A percentile compares a stretch with the other conserved stretches of the same genome.
Evolutionary conservation across 2,113 vertebrate species (phyloP).

Genomic region (Gobiocypris rarus): DNA sequence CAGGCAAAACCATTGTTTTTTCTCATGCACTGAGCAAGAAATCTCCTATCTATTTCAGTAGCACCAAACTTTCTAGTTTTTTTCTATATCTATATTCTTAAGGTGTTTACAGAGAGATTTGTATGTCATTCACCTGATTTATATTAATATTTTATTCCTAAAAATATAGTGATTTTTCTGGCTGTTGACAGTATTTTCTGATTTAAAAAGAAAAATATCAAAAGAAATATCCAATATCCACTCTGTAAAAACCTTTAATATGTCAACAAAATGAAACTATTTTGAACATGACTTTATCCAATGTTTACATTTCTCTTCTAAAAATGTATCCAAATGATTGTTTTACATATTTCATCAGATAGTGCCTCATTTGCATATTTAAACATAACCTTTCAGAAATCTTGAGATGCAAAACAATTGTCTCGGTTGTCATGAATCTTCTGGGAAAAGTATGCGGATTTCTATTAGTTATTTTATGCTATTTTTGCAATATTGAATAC

Average conservation of each 20-base stretch:
- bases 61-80: background rate
- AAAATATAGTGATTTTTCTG: no score
- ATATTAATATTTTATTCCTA: no score
- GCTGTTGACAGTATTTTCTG: background rate
- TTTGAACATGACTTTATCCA: background rate
- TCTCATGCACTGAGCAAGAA: background rate
- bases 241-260: background rate
- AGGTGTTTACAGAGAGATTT: no score
- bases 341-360: background rate
- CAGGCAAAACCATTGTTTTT: background rate
- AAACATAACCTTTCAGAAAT: background rate
- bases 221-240: background rate
- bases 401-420: background rate
- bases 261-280: background rate
- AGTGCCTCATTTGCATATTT: background rate
- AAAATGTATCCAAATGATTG: background rate
- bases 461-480: background rate
- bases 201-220: background rate
- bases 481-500: no score
- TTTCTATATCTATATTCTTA: background rate
- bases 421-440: background rate
- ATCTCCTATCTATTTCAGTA: background rate
- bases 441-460: background rate
- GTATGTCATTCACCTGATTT: no score
- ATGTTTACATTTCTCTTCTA: background rate